phyloP scores from a whole-genome alignment of 2,797 vertebrate genomes.

The Hippoglossus hippoglossus region DNA sequence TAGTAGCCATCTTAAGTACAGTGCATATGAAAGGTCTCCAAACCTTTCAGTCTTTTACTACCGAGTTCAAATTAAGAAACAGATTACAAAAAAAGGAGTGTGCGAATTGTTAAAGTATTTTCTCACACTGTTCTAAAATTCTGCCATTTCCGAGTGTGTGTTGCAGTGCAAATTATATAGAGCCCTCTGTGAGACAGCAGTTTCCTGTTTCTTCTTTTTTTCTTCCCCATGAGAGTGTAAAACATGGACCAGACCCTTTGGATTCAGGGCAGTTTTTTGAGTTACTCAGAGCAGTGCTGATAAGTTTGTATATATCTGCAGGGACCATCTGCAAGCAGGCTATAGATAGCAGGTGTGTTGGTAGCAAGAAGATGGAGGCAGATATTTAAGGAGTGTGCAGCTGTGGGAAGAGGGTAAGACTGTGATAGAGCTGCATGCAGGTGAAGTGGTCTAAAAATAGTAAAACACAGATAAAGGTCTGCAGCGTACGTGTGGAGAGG shows the following conservation, averaged over 20 bases:
- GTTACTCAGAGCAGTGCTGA: neutral
- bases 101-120: neutral
- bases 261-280: neutral
- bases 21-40: too few species aligned
- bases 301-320: conserved; percentile 25
- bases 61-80: too few species aligned
- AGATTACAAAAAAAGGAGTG: too few species aligned
- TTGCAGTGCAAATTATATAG: too few species aligned
- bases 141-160: too few species aligned
- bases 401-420: conserved; percentile 9
- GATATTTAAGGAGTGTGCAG: conserved; percentile 47
- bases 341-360: conserved; percentile 52
- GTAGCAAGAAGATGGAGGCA: conserved; percentile 44
- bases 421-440: conserved; percentile 45
- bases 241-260: neutral
- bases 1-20: too few species aligned
- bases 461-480: conserved; percentile 40
- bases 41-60: too few species aligned
- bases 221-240: neutral
- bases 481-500: conserved; percentile 54
- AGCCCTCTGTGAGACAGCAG: too few species aligned
- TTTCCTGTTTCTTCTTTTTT: neutral
- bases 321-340: conserved; percentile 28
- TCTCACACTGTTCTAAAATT: neutral
- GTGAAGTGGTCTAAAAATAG: conserved; percentile 61